phyloP scores from a whole-genome alignment of 2,888 invertebrate genomes.

The Coecobrya sp. region DNA sequence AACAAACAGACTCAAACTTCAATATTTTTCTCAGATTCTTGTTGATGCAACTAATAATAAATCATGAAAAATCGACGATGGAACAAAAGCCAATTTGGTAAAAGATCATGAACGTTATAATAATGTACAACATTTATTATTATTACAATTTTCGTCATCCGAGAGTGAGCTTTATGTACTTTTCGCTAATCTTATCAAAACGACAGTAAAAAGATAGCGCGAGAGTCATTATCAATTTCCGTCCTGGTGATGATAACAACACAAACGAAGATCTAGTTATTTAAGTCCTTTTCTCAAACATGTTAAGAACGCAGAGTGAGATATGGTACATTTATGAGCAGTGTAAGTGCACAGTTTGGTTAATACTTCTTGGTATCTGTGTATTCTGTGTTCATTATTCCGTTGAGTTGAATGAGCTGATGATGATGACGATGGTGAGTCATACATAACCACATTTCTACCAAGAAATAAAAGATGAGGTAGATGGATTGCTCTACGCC shows the following conservation, averaged over 20 bases:
- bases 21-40: conserved; percentile 33
- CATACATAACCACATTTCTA: neutral
- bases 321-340: conserved; percentile 23
- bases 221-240: conserved; percentile 71
- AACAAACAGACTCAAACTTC: conserved; percentile 67
- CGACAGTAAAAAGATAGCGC: conserved; percentile 46
- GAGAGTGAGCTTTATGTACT: conserved; percentile 52
- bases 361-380: too few relatives aligned
- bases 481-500: conserved; percentile 17
- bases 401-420: conserved; percentile 33
- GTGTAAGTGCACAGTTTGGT: too few relatives aligned
- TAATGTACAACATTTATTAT: conserved; percentile 31
- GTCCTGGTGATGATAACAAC: conserved; percentile 58
- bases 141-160: conserved; percentile 52
- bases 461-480: conserved; percentile 5
- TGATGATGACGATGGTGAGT: conserved; percentile 27
- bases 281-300: conserved; percentile 4
- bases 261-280: conserved; percentile 49
- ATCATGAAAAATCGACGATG: conserved; percentile 29
- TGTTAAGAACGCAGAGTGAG: neutral
- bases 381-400: neutral
- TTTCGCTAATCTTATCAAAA: conserved; percentile 50
- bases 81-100: conserved; percentile 31
- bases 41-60: conserved; percentile 48
- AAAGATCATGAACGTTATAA: neutral